Conservation (phyloP, 2,797 vertebrate species). For the Mus caroli region DNA sequence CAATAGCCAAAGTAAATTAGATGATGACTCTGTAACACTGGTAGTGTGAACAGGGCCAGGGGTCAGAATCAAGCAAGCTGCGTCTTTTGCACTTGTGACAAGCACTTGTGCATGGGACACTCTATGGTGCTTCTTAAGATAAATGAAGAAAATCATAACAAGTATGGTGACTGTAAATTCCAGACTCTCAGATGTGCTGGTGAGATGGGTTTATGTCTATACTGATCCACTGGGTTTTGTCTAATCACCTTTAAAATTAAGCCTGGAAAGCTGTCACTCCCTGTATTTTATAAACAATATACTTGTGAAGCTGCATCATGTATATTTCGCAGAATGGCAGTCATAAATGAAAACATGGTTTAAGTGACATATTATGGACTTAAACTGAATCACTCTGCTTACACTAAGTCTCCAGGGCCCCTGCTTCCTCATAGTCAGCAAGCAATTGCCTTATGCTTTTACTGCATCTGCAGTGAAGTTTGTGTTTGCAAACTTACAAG, state of each 20-base stretch:
- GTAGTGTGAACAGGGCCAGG: background rate
- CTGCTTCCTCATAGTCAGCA: background rate
- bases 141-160: background rate
- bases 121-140: background rate
- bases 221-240: background rate
- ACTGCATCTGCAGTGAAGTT: background rate
- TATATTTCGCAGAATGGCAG: background rate
- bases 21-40: background rate
- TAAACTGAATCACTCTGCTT: slow-evolving; percentile 51
- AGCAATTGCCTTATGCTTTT: slow-evolving; percentile 1
- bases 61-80: slow-evolving; percentile 21
- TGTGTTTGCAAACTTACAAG: background rate
- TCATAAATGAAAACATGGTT: slow-evolving; percentile 33
- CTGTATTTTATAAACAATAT: slow-evolving; percentile 26
- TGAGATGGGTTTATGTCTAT: background rate
- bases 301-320: slow-evolving; percentile 7
- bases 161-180: background rate
- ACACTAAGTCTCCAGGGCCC: slow-evolving; percentile 13
- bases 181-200: background rate
- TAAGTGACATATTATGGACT: slow-evolving; percentile 62
- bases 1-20: background rate
- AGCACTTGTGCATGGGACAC: background rate
- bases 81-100: background rate
- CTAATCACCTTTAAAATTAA: slow-evolving; percentile 13
- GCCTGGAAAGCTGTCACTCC: background rate